Percentiles rank a stretch among this genome's conserved stretches.
Conservation (phyloP, 2,888 invertebrate genomes). For the Drosophila incognita region DNA sequence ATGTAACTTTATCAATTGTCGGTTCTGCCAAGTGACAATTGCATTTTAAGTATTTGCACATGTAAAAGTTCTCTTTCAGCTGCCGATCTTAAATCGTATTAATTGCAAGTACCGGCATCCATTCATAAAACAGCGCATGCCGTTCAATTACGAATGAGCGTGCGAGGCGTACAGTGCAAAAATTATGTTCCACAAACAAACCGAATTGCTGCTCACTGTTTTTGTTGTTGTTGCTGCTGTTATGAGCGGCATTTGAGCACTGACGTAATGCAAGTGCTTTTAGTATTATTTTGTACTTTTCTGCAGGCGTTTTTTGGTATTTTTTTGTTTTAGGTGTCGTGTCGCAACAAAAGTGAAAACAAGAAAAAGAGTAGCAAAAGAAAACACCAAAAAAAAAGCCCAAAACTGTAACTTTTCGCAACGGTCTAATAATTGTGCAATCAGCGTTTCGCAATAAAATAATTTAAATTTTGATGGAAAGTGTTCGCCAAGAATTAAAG, state of each 20-base stretch:
- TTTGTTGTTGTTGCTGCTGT: conserved; percentile 45
- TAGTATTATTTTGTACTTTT: conserved; percentile 59
- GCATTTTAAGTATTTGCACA: conserved; percentile 20
- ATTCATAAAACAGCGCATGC: conserved; percentile 65
- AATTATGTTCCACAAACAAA: conserved; percentile 72
- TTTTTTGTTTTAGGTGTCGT: conserved; percentile 34
- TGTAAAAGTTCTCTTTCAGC: conserved; percentile 34
- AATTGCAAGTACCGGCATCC: conserved; percentile 51
- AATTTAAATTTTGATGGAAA: conserved; percentile 18
- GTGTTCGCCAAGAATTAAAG: conserved; percentile 26
- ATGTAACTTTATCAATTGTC: neutral
- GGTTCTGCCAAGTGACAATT: neutral
- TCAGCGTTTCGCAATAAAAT: conserved; percentile 21
- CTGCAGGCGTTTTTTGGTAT: conserved; percentile 36
- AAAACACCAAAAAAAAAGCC: conserved; percentile 30
- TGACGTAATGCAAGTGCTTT: conserved; percentile 60
- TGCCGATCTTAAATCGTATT: conserved; percentile 26
- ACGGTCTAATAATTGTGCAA: conserved; percentile 41
- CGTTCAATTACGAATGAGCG: conserved; percentile 50
- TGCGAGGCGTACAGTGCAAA: conserved; percentile 36
- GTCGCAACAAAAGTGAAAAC: conserved; percentile 70
- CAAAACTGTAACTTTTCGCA: conserved; percentile 26
- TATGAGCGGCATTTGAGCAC: conserved; percentile 47
- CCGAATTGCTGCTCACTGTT: conserved; percentile 41
- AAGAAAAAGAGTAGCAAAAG: conserved; percentile 47